Evolutionary conservation across 2,113 vertebrate genomes (phyloP).

Genomic region (Dicentrarchus labrax): DNA sequence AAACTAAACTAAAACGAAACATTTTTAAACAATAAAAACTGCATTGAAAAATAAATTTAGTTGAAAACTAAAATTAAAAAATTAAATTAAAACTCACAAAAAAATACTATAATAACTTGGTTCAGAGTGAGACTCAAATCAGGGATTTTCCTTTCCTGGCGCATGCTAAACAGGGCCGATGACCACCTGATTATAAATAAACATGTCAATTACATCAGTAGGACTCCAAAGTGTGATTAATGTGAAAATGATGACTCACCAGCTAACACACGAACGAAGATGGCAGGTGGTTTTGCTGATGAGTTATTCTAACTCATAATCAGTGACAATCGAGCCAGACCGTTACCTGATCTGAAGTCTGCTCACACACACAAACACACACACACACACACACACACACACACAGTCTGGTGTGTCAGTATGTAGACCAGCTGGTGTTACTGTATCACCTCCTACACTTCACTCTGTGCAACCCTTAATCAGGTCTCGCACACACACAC

Average conservation of each 20-base stretch:
- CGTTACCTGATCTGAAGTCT: constrained; percentile 37
- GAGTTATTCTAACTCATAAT: constrained; percentile 29
- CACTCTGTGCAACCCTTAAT: constrained; percentile 52
- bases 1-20: no score
- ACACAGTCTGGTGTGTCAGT: constrained; percentile 57
- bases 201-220: neutral
- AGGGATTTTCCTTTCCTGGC: neutral
- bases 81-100: no score
- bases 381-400: neutral
- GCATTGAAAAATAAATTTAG: no score
- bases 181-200: constrained; percentile 1
- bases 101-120: no score
- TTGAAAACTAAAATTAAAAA: no score
- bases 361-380: constrained; percentile 2
- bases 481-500: constrained; percentile 38
- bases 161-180: neutral
- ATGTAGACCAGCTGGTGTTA: constrained; percentile 72
- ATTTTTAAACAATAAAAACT: no score
- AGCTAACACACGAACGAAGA: constrained; percentile 2
- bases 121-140: neutral
- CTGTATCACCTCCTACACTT: constrained; percentile 71
- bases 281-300: constrained; percentile 22
- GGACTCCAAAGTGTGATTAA: neutral
- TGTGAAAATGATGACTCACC: neutral
- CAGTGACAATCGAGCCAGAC: constrained; percentile 9